Evolutionary conservation across 2,797 vertebrate genomes (phyloP).

Genomic region (Lutra lutra): DNA sequence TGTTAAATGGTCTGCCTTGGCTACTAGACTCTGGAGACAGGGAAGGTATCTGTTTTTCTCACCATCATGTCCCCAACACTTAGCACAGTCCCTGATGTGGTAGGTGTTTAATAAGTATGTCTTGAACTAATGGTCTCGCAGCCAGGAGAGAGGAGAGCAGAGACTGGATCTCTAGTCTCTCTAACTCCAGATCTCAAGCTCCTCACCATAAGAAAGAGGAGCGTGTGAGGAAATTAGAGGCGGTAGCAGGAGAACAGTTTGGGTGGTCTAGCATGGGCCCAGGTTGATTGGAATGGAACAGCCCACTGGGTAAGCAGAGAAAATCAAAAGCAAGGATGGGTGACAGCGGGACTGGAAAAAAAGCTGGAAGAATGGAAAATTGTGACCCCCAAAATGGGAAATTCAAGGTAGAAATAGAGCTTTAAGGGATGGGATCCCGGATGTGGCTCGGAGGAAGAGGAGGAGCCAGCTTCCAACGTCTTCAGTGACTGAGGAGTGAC

Average conservation of each 20-base stretch:
- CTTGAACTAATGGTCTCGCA: not conserved
- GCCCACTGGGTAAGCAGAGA: not conserved
- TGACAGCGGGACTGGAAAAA: not conserved
- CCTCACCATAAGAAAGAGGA: not conserved
- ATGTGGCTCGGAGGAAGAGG: not conserved
- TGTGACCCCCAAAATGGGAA: not conserved
- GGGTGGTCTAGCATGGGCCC: not conserved
- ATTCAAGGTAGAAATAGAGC: not conserved
- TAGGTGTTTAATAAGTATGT: conserved; percentile 29
- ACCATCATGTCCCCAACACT: not conserved
- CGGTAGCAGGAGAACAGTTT: not conserved
- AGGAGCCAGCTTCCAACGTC: not conserved
- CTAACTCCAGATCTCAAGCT: conserved; percentile 32
- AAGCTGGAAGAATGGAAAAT: not conserved
- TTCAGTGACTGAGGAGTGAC: conserved; percentile 1
- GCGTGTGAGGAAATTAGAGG: not conserved
- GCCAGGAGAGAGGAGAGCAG: not conserved
- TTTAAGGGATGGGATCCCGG: not conserved
- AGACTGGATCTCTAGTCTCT: not conserved
- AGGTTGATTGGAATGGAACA: not conserved
- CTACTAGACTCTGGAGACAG: conserved; percentile 6
- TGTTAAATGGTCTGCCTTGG: conserved; percentile 19
- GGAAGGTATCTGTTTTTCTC: not conserved
- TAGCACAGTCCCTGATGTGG: not conserved
- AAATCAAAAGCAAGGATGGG: not conserved